Percentiles rank a stretch among this genome's conserved stretches.
phyloP scores from a whole-genome alignment of 2,888 invertebrate genomes.

The Ceraclea dissimilis region DNA sequence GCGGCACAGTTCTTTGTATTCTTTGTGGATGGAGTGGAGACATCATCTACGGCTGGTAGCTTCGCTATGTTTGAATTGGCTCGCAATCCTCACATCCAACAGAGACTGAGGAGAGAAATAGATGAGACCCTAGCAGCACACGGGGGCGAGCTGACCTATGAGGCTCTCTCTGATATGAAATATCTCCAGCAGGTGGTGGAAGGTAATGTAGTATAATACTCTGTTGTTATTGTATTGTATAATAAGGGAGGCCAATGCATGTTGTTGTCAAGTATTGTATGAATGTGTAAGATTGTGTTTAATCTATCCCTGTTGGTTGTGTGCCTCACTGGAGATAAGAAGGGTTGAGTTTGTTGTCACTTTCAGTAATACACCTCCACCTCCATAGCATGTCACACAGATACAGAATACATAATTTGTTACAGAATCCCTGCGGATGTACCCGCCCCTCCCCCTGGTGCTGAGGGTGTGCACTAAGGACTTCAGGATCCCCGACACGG shows the following conservation, averaged over 20 bases:
- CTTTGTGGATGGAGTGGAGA: constrained; percentile 39
- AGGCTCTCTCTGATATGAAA: constrained; percentile 33
- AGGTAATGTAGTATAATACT: too few relatives aligned
- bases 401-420: too few relatives aligned
- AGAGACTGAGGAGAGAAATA: constrained; percentile 33
- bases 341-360: too few relatives aligned
- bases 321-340: too few relatives aligned
- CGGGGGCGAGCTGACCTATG: constrained; percentile 32
- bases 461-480: constrained; percentile 34
- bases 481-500: constrained; percentile 20
- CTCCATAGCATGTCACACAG: too few relatives aligned
- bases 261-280: too few relatives aligned
- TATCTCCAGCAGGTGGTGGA: constrained; percentile 34
- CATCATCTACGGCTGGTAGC: constrained; percentile 36
- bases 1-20: constrained; percentile 36
- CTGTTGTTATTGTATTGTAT: not conserved
- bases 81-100: constrained; percentile 34
- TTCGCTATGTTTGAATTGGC: constrained; percentile 37
- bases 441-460: constrained; percentile 33
- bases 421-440: constrained; percentile 34
- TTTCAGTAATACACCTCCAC: too few relatives aligned
- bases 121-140: constrained; percentile 30
- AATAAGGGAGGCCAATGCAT: not conserved
- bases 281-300: too few relatives aligned
- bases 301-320: constrained; percentile 18